These are phyloP conservation scores for Spea bombifrons DNA, from an alignment of 2,113 vertebrate species.

Conservation along the genomic window DNA sequence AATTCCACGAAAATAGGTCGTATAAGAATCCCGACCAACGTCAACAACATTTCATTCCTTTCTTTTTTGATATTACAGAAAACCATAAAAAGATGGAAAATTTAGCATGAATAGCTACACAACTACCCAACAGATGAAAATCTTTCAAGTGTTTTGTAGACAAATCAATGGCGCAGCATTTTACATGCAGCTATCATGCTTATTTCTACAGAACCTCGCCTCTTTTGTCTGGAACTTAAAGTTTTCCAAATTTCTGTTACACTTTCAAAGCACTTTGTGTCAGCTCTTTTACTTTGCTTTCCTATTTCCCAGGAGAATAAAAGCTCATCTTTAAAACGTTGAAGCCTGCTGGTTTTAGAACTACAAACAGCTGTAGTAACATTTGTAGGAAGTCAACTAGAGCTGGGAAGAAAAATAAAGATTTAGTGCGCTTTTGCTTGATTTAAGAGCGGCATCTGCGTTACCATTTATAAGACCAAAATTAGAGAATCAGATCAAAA, in stretches of 20 bases:
- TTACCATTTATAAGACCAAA: too few relatives aligned
- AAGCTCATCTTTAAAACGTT: conserved; percentile 28
- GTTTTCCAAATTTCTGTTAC: conserved; percentile 13
- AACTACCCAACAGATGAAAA: conserved; percentile 20
- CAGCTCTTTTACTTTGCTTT: not conserved
- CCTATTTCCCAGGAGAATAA: conserved; percentile 12
- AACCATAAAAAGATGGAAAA: not conserved
- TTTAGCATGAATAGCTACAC: conserved; percentile 14
- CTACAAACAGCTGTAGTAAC: not conserved
- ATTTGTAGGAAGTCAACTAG: not conserved
- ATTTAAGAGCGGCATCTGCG: not conserved
- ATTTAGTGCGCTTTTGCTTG: not conserved
- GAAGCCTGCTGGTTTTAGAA: conserved; percentile 27
- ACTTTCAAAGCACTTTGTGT: conserved; percentile 25
- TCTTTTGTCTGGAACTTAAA: conserved; percentile 33
- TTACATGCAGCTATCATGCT: not conserved
- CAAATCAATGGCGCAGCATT: conserved; percentile 17
- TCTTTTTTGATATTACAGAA: not conserved
- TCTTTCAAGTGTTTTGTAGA: conserved; percentile 19
- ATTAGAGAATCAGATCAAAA: too few relatives aligned
- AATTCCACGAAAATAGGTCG: not conserved
- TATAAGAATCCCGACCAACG: not conserved
- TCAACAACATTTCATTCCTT: not conserved
- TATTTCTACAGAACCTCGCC: conserved; percentile 2
- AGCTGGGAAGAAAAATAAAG: not conserved